These are phyloP conservation scores for Crocodylus rhombifer DNA, from an alignment of 2,797 vertebrate species.

Conservation along the genomic window DNA sequence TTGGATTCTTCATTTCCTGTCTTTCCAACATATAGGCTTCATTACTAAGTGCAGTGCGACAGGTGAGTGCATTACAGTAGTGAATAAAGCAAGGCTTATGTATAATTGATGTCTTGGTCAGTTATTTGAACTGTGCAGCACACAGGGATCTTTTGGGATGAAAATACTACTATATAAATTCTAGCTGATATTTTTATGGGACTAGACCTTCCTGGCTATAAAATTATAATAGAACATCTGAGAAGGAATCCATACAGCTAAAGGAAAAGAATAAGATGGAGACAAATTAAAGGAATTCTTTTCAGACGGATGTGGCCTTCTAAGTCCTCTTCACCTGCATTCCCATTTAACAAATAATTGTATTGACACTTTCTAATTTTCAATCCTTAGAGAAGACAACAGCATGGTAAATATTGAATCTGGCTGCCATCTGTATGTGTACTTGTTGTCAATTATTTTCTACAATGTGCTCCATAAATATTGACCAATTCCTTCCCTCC, in stretches of 20 bases:
- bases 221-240: not conserved
- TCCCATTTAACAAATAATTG: not conserved
- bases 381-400: not conserved
- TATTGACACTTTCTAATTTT: not conserved
- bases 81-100: not conserved
- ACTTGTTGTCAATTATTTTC: not conserved
- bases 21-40: not conserved
- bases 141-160: not conserved
- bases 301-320: not conserved
- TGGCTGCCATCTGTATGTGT: not conserved
- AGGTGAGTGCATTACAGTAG: not conserved
- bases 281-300: not conserved
- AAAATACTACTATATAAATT: not conserved
- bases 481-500: not conserved
- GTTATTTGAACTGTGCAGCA: not conserved
- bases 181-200: not conserved
- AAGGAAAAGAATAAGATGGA: not conserved
- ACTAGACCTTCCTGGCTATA: rapidly evolving
- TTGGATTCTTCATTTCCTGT: not conserved
- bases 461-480: not conserved
- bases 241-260: not conserved
- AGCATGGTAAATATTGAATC: no score
- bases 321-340: not conserved
- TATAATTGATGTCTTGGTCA: not conserved
- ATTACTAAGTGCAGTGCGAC: not conserved